Evolutionary conservation across 2,113 vertebrate species (phyloP).

Genomic region (Anoplopoma fimbria): DNA sequence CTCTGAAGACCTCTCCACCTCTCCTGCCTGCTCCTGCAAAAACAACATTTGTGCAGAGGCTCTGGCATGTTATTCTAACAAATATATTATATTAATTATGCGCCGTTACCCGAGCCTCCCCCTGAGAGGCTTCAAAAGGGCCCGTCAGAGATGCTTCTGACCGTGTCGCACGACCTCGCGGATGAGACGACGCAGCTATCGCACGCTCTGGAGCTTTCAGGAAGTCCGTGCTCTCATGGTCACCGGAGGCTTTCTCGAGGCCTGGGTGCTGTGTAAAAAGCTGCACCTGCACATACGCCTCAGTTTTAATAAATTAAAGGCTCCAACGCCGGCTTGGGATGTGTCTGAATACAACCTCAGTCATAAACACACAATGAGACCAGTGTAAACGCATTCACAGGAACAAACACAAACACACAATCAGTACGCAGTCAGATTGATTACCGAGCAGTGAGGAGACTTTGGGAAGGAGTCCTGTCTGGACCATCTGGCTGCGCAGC

Average conservation of each 20-base stretch:
- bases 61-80: conserved; percentile 80
- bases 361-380: neutral
- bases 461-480: conserved; percentile 91
- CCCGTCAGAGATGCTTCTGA: conserved; percentile 59
- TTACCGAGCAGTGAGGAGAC: conserved; percentile 91
- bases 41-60: conserved; percentile 80
- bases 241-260: conserved; percentile 39
- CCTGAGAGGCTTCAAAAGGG: conserved; percentile 70
- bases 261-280: neutral
- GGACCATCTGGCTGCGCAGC: conserved; percentile 93
- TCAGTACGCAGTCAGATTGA: neutral
- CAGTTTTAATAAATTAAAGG: neutral
- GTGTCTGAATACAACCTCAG: neutral
- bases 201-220: conserved; percentile 46
- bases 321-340: neutral
- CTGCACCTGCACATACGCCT: conserved; percentile 46
- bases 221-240: conserved; percentile 63
- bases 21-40: conserved; percentile 61
- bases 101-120: conserved; percentile 69
- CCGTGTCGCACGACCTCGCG: conserved; percentile 38
- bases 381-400: neutral
- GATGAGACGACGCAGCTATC: conserved; percentile 47
- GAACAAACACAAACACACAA: conserved; percentile 1
- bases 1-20: conserved; percentile 65
- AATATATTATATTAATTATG: conserved; percentile 81